These are phyloP conservation scores for Ecdyonurus torrentis DNA, from an alignment of 2,888 invertebrate genomes.

Conservation along the genomic window DNA sequence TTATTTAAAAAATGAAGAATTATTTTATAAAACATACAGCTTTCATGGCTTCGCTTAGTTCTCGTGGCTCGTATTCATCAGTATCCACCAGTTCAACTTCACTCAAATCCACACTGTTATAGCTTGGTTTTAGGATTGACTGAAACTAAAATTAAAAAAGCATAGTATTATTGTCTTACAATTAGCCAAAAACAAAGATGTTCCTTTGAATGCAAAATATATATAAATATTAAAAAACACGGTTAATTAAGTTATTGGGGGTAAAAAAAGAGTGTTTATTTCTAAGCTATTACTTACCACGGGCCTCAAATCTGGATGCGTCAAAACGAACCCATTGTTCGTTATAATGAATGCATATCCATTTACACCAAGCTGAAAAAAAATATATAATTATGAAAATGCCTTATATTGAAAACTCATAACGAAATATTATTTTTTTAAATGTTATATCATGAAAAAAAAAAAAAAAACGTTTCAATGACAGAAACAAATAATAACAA, in stretches of 20 bases:
- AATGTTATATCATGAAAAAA: too few species aligned
- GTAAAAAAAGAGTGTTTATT: too few species aligned
- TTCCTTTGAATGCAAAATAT: conserved; percentile 7
- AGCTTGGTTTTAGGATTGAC: conserved; percentile 84
- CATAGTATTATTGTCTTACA: conserved; percentile 7
- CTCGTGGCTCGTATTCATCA: conserved; percentile 52
- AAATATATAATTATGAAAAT: conserved; percentile 10
- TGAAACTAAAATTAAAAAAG: conserved; percentile 44
- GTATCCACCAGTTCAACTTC: conserved; percentile 89
- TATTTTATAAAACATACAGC: conserved; percentile 31
- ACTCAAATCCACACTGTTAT: conserved; percentile 89
- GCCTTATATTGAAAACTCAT: too few species aligned
- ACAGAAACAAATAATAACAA: too few species aligned
- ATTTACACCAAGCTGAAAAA: conserved; percentile 75
- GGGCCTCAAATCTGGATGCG: conserved; percentile 89
- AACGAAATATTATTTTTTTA: too few species aligned
- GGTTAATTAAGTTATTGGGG: too few species aligned
- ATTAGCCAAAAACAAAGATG: conserved; percentile 7
- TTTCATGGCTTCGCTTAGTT: conserved; percentile 54
- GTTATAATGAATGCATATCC: conserved; percentile 93
- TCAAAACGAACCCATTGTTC: conserved; percentile 88
- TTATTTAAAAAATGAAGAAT: background rate
- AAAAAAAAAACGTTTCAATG: too few species aligned
- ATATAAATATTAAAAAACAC: background rate
- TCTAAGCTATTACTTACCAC: conserved; percentile 55